Conservation (phyloP, 37 sponge, comb jelly and placozoan genomes). For the Diacarnus erythraeanus region DNA sequence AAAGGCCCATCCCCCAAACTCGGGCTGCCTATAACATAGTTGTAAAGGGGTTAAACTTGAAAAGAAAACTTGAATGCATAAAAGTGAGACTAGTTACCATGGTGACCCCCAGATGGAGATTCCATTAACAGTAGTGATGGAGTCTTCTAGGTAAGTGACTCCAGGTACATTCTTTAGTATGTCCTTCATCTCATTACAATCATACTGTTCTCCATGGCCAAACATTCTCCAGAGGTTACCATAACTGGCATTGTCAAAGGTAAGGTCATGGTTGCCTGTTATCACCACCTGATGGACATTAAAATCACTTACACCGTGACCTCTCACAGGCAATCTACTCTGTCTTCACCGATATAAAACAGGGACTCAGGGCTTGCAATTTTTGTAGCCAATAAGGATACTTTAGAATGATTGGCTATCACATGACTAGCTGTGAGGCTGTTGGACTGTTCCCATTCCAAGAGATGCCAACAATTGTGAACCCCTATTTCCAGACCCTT, state of each 20-base stretch:
- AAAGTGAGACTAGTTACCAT: constrained; percentile 49
- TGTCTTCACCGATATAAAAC: too few relatives aligned
- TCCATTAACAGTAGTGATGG: constrained; percentile 70
- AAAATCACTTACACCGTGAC: too few relatives aligned
- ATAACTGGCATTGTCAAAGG: constrained; percentile 72
- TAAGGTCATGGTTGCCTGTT: constrained; percentile 90
- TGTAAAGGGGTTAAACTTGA: not conserved
- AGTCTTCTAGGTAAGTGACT: constrained; percentile 89
- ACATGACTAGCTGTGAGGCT: too few relatives aligned
- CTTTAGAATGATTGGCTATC: too few relatives aligned
- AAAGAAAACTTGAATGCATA: not conserved
- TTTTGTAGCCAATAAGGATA: too few relatives aligned
- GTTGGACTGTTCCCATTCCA: too few relatives aligned
- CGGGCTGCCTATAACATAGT: constrained; percentile 84
- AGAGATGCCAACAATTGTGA: too few relatives aligned
- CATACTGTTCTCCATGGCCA: constrained; percentile 30
- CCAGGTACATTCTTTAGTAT: constrained; percentile 29
- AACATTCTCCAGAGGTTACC: constrained; percentile 39
- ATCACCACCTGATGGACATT: constrained; percentile 77
- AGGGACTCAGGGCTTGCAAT: too few relatives aligned
- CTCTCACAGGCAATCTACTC: too few relatives aligned
- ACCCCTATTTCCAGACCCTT: too few relatives aligned
- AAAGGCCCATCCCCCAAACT: constrained; percentile 87
- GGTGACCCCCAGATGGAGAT: constrained; percentile 95
- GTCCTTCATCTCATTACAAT: constrained; percentile 27